phyloP scores from a whole-genome alignment of 1,140 invertebrate genomes.

The Microvelia longipes region DNA sequence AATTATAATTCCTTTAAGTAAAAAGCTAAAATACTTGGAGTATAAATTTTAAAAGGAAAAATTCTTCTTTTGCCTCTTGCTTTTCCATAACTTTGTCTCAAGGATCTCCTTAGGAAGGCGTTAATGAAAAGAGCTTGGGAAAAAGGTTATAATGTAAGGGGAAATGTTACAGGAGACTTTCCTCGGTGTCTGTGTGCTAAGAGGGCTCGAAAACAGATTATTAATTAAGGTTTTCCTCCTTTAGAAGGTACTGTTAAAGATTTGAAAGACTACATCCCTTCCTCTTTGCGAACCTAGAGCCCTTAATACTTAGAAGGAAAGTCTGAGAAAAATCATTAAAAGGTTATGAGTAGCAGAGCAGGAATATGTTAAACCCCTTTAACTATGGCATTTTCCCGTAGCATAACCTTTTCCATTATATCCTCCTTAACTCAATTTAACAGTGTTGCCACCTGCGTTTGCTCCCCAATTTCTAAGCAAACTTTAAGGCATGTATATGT shows the following conservation, averaged over 20 bases:
- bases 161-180: too few relatives aligned
- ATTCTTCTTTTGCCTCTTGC: too few relatives aligned
- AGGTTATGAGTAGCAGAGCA: neutral
- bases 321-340: neutral
- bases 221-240: neutral
- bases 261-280: too few relatives aligned
- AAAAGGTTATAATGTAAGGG: neutral
- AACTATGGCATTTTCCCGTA: neutral
- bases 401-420: neutral
- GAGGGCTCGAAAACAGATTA: neutral
- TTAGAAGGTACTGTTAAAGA: too few relatives aligned
- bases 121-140: neutral
- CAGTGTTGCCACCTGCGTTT: neutral
- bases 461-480: too few relatives aligned
- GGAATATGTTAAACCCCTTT: neutral
- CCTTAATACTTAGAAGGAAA: neutral
- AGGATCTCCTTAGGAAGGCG: neutral
- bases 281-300: neutral
- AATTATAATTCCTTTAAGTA: neutral
- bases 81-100: too few relatives aligned
- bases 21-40: neutral
- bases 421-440: neutral
- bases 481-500: too few relatives aligned
- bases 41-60: neutral
- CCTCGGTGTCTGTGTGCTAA: too few relatives aligned